A percentile compares a stretch with the other conserved stretches of the same genome.
Evolutionary conservation across 2,113 vertebrate genomes (phyloP).

Genomic region (Nibea coibor): DNA sequence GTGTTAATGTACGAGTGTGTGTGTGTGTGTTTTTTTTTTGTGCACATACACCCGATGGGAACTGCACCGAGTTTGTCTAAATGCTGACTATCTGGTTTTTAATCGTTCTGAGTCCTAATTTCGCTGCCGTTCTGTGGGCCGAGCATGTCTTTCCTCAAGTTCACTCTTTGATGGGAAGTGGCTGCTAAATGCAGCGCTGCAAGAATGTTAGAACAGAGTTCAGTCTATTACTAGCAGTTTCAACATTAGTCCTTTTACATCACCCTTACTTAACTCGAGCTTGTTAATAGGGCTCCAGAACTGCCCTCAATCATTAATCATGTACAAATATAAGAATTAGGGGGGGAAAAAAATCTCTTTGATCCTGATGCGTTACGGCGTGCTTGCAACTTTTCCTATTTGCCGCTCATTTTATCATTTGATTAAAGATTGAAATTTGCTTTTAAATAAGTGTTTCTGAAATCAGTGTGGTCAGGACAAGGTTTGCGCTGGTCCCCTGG

Average conservation of each 20-base stretch:
- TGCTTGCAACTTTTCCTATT: conserved; percentile 63
- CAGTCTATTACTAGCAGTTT: conserved; percentile 73
- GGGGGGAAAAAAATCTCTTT: conserved; percentile 72
- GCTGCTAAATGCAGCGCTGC: conserved; percentile 54
- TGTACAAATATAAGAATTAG: conserved; percentile 75
- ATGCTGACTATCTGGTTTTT: conserved; percentile 42
- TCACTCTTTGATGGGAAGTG: conserved; percentile 60
- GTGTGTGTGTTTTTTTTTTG: not conserved
- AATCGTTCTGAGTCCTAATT: conserved; percentile 23
- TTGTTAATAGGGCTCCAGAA: conserved; percentile 65
- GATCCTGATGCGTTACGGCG: conserved; percentile 63
- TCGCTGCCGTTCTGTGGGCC: conserved; percentile 16
- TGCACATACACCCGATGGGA: not conserved
- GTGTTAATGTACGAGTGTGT: not conserved
- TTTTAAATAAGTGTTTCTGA: conserved; percentile 63
- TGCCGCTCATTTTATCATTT: conserved; percentile 57
- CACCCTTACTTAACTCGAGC: conserved; percentile 73
- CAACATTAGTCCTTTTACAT: conserved; percentile 77
- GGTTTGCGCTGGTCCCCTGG: conserved; percentile 42
- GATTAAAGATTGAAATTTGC: conserved; percentile 79
- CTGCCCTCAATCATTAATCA: conserved; percentile 80
- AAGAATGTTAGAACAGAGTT: conserved; percentile 59
- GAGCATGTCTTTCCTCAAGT: conserved; percentile 41
- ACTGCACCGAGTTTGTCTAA: conserved; percentile 27
- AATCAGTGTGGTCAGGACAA: conserved; percentile 56